Conservation (phyloP, 2,113 vertebrate genomes). For the Mola mola region DNA sequence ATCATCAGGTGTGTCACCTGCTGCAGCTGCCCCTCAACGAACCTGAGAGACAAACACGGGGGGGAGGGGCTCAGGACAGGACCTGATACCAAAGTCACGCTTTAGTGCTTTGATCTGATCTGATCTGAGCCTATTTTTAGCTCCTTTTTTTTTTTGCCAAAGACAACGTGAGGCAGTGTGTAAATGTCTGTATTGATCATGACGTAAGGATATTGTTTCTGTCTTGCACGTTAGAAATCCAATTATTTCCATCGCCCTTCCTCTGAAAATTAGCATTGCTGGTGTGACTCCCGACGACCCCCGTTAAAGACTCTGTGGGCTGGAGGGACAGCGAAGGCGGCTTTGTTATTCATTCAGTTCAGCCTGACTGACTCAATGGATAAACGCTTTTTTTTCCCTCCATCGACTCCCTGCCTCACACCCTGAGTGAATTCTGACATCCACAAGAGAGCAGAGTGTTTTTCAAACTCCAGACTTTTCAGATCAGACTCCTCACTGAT, state of each 20-base stretch:
- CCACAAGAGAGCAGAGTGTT: neutral
- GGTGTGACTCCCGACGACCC: slow-evolving; percentile 29
- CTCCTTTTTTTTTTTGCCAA: slow-evolving; percentile 3
- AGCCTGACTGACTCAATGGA: neutral
- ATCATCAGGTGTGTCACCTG: too few species aligned
- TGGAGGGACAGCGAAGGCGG: slow-evolving; percentile 17
- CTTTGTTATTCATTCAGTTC: slow-evolving; percentile 30
- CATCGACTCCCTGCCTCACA: neutral
- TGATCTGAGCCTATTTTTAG: slow-evolving; percentile 17
- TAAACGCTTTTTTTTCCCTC: neutral
- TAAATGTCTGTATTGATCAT: slow-evolving; percentile 44
- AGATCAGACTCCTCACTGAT: too few species aligned
- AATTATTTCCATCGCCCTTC: slow-evolving; percentile 35
- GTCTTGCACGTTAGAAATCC: slow-evolving; percentile 29
- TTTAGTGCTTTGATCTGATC: neutral
- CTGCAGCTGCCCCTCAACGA: too few species aligned
- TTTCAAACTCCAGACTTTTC: neutral
- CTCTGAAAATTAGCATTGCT: slow-evolving; percentile 41
- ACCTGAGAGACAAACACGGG: too few species aligned
- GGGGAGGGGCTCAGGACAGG: too few species aligned
- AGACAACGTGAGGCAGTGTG: slow-evolving; percentile 4
- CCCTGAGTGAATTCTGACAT: neutral
- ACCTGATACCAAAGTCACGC: neutral
- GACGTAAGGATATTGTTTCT: slow-evolving; percentile 20
- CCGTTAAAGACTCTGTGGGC: slow-evolving; percentile 21